Percentiles rank a stretch among this genome's conserved stretches.
Conservation (phyloP, 2,113 vertebrate species). For the Pholis gunnellus region DNA sequence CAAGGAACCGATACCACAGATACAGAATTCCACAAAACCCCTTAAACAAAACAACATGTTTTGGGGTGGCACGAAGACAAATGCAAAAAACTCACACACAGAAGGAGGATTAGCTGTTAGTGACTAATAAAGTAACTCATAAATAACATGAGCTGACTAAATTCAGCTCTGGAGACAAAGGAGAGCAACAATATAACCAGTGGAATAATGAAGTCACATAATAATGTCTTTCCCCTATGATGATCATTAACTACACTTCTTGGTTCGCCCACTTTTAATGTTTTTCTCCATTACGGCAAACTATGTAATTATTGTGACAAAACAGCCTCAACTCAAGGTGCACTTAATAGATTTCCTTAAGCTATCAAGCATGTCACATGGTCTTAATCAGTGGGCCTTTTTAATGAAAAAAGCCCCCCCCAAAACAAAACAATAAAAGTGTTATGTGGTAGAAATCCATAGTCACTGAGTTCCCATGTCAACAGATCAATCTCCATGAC, state of each 20-base stretch:
- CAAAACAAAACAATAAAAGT: background rate
- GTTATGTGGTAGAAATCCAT: background rate
- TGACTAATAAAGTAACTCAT: background rate
- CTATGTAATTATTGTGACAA: background rate
- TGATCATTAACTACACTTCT: background rate
- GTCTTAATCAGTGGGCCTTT: background rate
- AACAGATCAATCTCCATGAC: background rate
- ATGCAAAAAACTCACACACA: background rate
- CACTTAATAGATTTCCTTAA: background rate
- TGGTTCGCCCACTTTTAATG: background rate
- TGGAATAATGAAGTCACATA: background rate
- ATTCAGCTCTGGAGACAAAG: background rate
- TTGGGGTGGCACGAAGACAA: background rate
- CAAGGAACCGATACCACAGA: constrained; percentile 42
- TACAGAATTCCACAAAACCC: constrained; percentile 23
- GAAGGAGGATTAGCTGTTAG: background rate
- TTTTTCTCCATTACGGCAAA: background rate
- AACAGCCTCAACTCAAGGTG: constrained; percentile 3
- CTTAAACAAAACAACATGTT: constrained; percentile 60
- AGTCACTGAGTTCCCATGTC: constrained; percentile 13
- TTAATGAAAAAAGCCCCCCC: background rate
- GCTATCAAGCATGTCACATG: background rate
- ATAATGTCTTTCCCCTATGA: background rate
- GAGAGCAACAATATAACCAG: background rate
- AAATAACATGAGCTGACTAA: background rate